Conservation (phyloP, 2,113 vertebrate species). For the Cyprinus carpio region DNA sequence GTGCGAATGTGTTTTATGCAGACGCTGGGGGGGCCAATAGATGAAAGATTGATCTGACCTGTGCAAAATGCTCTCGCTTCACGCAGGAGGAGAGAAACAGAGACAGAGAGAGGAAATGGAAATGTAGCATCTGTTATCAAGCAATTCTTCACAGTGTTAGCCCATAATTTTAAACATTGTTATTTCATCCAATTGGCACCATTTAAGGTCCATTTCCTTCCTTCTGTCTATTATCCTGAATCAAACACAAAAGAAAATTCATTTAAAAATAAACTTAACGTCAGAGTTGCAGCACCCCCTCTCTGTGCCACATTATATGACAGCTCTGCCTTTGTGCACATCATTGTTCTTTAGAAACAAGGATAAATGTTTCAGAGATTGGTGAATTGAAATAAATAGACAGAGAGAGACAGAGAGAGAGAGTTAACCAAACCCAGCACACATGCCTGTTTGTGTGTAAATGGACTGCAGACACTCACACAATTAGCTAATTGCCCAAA, state of each 20-base stretch:
- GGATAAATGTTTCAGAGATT: not conserved
- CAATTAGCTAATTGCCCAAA: not conserved
- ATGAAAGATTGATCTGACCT: constrained; percentile 26
- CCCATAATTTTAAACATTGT: constrained; percentile 14
- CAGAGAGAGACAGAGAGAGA: no score
- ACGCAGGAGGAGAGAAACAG: constrained; percentile 9
- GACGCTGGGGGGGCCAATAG: constrained; percentile 2
- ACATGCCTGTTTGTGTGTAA: not conserved
- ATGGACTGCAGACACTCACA: not conserved
- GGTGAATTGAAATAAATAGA: not conserved
- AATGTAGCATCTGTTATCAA: not conserved
- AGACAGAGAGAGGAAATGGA: not conserved
- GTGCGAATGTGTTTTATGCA: constrained; percentile 18
- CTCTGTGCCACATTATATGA: not conserved
- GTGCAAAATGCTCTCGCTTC: not conserved
- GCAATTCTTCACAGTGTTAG: not conserved
- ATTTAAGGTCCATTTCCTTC: not conserved
- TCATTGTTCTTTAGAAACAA: not conserved
- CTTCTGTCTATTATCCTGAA: not conserved
- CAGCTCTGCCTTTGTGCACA: not conserved
- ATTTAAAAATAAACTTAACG: not conserved
- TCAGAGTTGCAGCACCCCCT: constrained; percentile 44
- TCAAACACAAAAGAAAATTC: constrained; percentile 18
- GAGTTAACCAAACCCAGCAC: not conserved
- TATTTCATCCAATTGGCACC: constrained; percentile 38